phyloP scores from a whole-genome alignment of 2,888 invertebrate species.

The Habroteleia sp. region DNA sequence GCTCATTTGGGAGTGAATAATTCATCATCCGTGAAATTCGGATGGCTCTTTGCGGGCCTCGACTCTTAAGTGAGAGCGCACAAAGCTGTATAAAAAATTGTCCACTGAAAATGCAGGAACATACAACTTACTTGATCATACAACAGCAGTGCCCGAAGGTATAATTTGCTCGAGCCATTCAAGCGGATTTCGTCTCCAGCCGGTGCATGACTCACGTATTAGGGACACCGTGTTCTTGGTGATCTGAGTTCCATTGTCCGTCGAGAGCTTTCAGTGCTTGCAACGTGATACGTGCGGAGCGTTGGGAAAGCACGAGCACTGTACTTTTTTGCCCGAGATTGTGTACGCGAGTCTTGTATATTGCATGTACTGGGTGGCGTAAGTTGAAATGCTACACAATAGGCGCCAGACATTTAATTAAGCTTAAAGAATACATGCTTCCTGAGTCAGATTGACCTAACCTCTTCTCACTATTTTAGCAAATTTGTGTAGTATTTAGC shows the following conservation, averaged over 20 bases:
- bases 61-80: constrained; percentile 12
- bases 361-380: neutral
- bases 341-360: neutral
- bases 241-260: constrained; percentile 52
- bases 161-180: constrained; percentile 48
- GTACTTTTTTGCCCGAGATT: neutral
- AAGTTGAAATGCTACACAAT: no score
- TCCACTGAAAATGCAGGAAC: constrained; percentile 8
- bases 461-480: no score
- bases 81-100: constrained; percentile 18
- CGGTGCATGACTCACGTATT: constrained; percentile 42
- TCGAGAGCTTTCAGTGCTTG: constrained; percentile 45
- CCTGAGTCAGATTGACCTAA: no score
- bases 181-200: constrained; percentile 37
- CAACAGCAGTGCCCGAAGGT: constrained; percentile 27
- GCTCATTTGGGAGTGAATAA: constrained; percentile 28
- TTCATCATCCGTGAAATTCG: constrained; percentile 27
- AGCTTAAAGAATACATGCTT: no score
- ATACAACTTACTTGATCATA: constrained; percentile 21
- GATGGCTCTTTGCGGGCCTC: constrained; percentile 16
- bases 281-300: constrained; percentile 24
- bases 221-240: constrained; percentile 47
- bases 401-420: no score
- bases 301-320: constrained; percentile 19
- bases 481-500: no score